Evolutionary conservation across 2,113 vertebrate genomes (phyloP).

Genomic region (Regulus satrapa): DNA sequence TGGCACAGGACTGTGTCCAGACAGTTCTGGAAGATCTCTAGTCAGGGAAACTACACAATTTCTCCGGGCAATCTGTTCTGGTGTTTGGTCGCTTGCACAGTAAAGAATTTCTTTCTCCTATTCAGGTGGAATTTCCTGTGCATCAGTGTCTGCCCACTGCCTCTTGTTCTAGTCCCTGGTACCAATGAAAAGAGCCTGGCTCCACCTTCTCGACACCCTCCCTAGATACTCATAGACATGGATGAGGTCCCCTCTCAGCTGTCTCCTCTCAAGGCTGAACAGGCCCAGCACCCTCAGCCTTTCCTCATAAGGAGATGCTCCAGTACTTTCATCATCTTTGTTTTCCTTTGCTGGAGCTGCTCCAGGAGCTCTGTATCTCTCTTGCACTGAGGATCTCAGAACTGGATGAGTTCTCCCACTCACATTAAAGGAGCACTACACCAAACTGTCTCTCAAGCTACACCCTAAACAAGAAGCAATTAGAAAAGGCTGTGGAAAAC

Average conservation of each 20-base stretch:
- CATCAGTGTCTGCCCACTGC: not conserved
- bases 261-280: not conserved
- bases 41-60: not conserved
- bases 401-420: not conserved
- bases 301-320: not conserved
- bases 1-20: not conserved
- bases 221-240: not conserved
- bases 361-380: not conserved
- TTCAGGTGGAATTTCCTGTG: not conserved
- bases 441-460: not conserved
- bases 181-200: not conserved
- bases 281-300: not conserved
- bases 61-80: not conserved
- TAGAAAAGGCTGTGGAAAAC: not conserved
- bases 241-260: not conserved
- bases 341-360: not conserved
- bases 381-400: not conserved
- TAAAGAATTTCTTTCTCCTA: not conserved
- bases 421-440: rapidly evolving
- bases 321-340: too few relatives aligned
- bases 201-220: not conserved
- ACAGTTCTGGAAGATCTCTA: not conserved
- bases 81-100: rapidly evolving
- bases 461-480: not conserved
- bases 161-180: not conserved